Percentiles rank a stretch among this genome's conserved stretches.
These are phyloP conservation scores for Alligator sinensis DNA, from an alignment of 2,113 vertebrate species.

Conservation along the genomic window DNA sequence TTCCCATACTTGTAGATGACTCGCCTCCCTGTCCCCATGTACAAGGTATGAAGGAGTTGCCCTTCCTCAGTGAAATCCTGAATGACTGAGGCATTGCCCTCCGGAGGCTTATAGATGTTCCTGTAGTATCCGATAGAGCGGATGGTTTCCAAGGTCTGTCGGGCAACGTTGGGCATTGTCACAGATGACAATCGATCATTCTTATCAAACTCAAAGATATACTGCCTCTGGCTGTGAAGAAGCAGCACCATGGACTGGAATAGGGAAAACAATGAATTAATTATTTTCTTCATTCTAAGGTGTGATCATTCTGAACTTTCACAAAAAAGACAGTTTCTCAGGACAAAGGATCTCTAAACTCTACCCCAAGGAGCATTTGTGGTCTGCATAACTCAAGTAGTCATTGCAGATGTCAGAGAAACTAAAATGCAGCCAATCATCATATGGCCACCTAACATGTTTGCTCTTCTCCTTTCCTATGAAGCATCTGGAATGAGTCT, in stretches of 20 bases:
- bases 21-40: conserved; percentile 92
- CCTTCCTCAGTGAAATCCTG: conserved; percentile 96
- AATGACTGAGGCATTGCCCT: conserved; percentile 93
- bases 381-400: background rate
- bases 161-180: conserved; percentile 97
- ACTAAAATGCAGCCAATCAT: background rate
- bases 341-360: background rate
- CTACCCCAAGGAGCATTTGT: background rate
- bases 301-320: background rate
- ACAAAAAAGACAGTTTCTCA: background rate
- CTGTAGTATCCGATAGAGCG: conserved; percentile 97
- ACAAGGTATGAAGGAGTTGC: conserved; percentile 90
- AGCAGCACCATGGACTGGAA: conserved; percentile 96
- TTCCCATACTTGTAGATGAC: conserved; percentile 96
- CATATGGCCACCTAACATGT: background rate
- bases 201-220: conserved; percentile 99
- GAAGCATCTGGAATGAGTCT: background rate
- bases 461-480: background rate
- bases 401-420: background rate
- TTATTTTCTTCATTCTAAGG: background rate
- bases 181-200: conserved; percentile 94
- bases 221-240: conserved; percentile 96
- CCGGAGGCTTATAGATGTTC: conserved; percentile 93
- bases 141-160: conserved; percentile 93
- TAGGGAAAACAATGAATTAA: conserved; percentile 30